Percentiles rank a stretch among this genome's conserved stretches.
Conservation (phyloP, 2,797 vertebrate species). For the Urocyon cinereoargenteus region DNA sequence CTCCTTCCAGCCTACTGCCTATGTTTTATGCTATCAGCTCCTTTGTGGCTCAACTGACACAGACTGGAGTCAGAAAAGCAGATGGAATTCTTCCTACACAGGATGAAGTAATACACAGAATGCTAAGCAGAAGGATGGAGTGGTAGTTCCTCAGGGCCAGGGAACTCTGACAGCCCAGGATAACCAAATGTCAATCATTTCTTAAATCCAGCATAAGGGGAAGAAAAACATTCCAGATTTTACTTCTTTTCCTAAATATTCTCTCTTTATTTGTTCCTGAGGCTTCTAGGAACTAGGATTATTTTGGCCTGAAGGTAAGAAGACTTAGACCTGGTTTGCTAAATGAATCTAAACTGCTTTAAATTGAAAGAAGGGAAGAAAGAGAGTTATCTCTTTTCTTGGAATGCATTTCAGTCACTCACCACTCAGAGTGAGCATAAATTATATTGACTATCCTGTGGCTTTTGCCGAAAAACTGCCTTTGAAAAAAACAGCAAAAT, state of each 20-base stretch:
- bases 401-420: constrained; percentile 52
- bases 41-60: not conserved
- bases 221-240: constrained; percentile 8
- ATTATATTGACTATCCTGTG: not conserved
- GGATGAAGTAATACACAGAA: not conserved
- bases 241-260: constrained; percentile 39
- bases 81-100: constrained; percentile 22
- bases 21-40: not conserved
- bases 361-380: constrained; percentile 43
- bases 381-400: constrained; percentile 29
- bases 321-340: constrained; percentile 26
- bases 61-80: constrained; percentile 44
- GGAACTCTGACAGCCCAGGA: not conserved
- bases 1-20: constrained; percentile 20
- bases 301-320: constrained; percentile 45
- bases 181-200: constrained; percentile 6
- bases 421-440: constrained; percentile 32
- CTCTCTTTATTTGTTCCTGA: not conserved
- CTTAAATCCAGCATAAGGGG: constrained; percentile 24
- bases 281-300: constrained; percentile 46
- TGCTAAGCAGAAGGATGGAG: not conserved
- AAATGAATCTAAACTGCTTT: constrained; percentile 50
- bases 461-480: not conserved
- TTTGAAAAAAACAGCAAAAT: constrained; percentile 44
- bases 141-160: not conserved